Percentiles rank a stretch among this genome's conserved stretches.
phyloP scores from a whole-genome alignment of 2,888 invertebrate species.

The Altica lythri region DNA sequence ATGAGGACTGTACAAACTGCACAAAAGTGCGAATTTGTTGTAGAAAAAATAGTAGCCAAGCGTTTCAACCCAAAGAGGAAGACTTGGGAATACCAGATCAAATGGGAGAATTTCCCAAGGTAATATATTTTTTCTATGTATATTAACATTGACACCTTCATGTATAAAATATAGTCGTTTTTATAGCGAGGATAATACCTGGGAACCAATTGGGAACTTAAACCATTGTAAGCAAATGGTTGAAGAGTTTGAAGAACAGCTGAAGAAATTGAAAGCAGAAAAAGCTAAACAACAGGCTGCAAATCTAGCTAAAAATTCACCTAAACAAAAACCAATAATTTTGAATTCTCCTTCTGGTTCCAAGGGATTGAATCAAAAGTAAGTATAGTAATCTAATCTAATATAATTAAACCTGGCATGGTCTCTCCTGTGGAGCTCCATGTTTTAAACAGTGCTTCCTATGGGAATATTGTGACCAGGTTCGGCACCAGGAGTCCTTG shows the following conservation, averaged over 20 bases:
- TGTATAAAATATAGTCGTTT: conserved; percentile 18
- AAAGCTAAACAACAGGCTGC: conserved; percentile 54
- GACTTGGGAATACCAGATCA: conserved; percentile 81
- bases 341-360: conserved; percentile 11
- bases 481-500: too few relatives aligned
- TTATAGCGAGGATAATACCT: conserved; percentile 76
- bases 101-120: conserved; percentile 83
- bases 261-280: conserved; percentile 69
- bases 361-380: conserved; percentile 6
- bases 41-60: conserved; percentile 84
- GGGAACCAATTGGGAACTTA: conserved; percentile 81
- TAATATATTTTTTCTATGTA: too few relatives aligned
- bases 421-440: too few relatives aligned
- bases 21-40: conserved; percentile 66
- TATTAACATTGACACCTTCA: too few relatives aligned
- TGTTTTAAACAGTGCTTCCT: too few relatives aligned
- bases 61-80: conserved; percentile 77
- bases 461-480: too few relatives aligned
- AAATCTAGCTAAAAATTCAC: conserved; percentile 24
- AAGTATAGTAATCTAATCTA: too few relatives aligned
- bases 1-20: conserved; percentile 38
- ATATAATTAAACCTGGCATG: too few relatives aligned
- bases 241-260: conserved; percentile 79
- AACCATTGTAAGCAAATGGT: conserved; percentile 76
- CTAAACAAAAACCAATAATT: conserved; percentile 12